Evolutionary conservation across 2,113 vertebrate species (phyloP).

Genomic region (Hippopotamus amphibius): DNA sequence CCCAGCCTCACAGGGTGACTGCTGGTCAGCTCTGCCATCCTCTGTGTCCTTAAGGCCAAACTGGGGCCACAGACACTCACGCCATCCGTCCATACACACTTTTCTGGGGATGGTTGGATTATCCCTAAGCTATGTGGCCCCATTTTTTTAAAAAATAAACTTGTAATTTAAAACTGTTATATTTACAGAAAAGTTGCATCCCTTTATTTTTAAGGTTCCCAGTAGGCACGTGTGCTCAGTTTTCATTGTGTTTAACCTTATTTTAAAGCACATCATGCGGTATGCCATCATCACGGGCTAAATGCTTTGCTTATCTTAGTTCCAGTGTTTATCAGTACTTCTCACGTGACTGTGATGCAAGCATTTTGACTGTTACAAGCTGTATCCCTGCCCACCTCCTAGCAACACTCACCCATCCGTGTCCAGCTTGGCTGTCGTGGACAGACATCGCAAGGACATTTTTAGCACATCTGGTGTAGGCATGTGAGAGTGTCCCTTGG

Average conservation of each 20-base stretch:
- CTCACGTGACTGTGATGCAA: fast-evolving
- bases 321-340: fast-evolving
- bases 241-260: neutral
- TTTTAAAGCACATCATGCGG: neutral
- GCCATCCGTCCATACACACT: neutral
- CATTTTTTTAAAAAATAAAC: neutral
- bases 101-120: too few relatives aligned
- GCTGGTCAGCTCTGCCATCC: neutral
- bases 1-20: neutral
- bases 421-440: fast-evolving
- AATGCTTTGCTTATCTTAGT: fast-evolving
- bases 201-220: neutral
- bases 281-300: fast-evolving
- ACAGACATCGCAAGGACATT: neutral
- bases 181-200: neutral
- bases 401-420: fast-evolving
- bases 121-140: neutral
- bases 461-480: fast-evolving
- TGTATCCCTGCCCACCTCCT: fast-evolving
- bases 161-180: too few relatives aligned
- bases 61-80: too few relatives aligned
- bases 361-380: fast-evolving
- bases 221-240: fast-evolving
- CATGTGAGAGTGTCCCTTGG: fast-evolving
- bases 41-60: neutral